phyloP scores from a whole-genome alignment of 2,113 vertebrate species.

The Astur gentilis region DNA sequence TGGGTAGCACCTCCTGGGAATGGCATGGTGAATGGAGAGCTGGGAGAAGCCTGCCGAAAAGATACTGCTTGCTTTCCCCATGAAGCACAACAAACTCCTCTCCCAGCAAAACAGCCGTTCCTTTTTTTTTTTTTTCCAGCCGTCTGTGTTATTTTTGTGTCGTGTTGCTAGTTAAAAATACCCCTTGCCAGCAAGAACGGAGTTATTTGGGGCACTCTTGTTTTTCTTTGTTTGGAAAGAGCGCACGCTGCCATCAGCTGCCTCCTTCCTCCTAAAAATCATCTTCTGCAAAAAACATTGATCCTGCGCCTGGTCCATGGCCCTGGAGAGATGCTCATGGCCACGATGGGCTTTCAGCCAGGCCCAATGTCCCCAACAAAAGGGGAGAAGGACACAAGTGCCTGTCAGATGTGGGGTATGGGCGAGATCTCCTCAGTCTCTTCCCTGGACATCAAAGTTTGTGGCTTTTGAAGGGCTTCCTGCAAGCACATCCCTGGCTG shows the following conservation, averaged over 20 bases:
- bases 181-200: conserved; percentile 3
- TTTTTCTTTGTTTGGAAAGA: conserved; percentile 57
- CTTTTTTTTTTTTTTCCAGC: background rate
- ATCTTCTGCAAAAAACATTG: background rate
- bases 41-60: background rate
- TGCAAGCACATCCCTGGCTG: background rate
- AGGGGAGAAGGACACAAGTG: background rate
- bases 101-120: background rate
- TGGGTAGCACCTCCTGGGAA: background rate
- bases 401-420: background rate
- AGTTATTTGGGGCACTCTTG: conserved; percentile 49
- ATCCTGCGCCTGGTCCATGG: background rate
- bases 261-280: background rate
- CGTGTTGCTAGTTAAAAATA: background rate
- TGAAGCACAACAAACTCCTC: background rate
- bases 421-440: background rate
- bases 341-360: background rate
- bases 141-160: conserved; percentile 14
- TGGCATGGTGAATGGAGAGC: background rate
- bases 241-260: background rate
- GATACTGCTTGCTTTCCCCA: background rate
- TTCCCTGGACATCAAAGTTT: background rate
- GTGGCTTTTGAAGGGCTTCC: background rate
- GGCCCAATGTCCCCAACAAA: background rate
- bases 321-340: background rate